Base-by-base conservation (phyloP, 2,888 invertebrate genomes). In the Bimastos eiseni region DNA sequence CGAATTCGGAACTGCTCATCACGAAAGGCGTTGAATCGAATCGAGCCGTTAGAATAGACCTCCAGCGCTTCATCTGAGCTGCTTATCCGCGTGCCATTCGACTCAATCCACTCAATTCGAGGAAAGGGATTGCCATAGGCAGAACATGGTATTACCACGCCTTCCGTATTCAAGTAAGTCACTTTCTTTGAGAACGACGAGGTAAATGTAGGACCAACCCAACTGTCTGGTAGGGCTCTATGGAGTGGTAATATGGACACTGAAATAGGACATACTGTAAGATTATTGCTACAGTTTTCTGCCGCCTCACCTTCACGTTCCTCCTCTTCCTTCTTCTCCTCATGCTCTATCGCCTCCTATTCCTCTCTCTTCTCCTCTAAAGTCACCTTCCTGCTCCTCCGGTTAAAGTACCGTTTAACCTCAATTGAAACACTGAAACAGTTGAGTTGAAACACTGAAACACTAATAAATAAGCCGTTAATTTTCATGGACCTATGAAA, bases 81-180 rank as follows among this genome's bases (percentile, higher is more conserved):
- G 13, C 70, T 70, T 36, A 38, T 24, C 33, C 13, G 37, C 6
- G 36, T 37, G 5, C 83, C 83, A 41, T 90, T 83, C 15, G 36
- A 30, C 37, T 83, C 38, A 70, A 83, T 38, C 90, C 90, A 90
- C 38, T 70, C 41, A 41, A 90, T 83, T 36, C 83, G 49, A 15
- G 90, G 70, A 6, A 83, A 30, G 5, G 90, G 90, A n/a, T 83
- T 83, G 17, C 83, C 90, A 13, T 38, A 83, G 17, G 90, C 90
- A 19, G 83, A 84, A n/a, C 90, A 90, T 36, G 90, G 83, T 11
- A 90, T 38, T n/a, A 36, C 34, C 34, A 90, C 84, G 19, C 84
- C 41, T 38, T 86, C 86, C 34, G 86, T 86, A 86, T 86, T 86
- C 37, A 86, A 86, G 37, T 86, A 86, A 0, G 86, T 21, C 34